Percentiles rank a stretch among this genome's conserved stretches.
These are phyloP conservation scores for Barbus barbus DNA, from an alignment of 2,113 vertebrate genomes.

Conservation along the genomic window DNA sequence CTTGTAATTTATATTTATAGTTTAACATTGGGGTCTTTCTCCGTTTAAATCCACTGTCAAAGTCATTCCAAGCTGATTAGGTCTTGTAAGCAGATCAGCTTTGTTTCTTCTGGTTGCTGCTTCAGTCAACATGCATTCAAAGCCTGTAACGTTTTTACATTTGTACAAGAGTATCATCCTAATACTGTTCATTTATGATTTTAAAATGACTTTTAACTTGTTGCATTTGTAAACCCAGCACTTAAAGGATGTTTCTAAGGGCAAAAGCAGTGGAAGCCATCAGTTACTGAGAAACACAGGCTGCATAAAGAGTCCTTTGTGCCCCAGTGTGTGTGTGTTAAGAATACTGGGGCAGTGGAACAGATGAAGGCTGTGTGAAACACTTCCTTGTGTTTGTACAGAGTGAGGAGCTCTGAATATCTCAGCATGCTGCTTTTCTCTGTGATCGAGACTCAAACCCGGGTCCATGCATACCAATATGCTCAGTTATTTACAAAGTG, in stretches of 20 bases:
- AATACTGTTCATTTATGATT: not conserved
- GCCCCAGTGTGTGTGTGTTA: slow-evolving; percentile 53
- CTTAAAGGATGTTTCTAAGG: too few relatives aligned
- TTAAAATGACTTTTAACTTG: not conserved
- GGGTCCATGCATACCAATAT: slow-evolving; percentile 21
- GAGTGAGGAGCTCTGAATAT: slow-evolving; percentile 43
- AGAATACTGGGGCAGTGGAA: slow-evolving; percentile 44
- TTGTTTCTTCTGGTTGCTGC: slow-evolving; percentile 21
- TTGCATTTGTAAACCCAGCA: not conserved
- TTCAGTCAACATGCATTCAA: not conserved
- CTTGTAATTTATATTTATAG: not conserved
- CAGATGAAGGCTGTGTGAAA: slow-evolving; percentile 67
- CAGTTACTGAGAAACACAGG: slow-evolving; percentile 66
- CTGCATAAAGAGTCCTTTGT: slow-evolving; percentile 75
- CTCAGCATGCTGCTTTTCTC: slow-evolving; percentile 44
- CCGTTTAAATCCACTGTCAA: slow-evolving; percentile 20
- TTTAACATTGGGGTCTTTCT: not conserved
- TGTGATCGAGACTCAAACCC: slow-evolving; percentile 11
- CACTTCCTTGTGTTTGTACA: slow-evolving; percentile 58
- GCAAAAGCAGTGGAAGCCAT: slow-evolving; percentile 62
- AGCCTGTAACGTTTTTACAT: not conserved
- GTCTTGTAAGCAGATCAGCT: not conserved
- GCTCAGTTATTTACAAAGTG: not conserved
- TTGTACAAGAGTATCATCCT: not conserved
- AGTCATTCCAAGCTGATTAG: not conserved